Base-by-base conservation (phyloP, 2,113 vertebrate species). In the Phocoena sinus region DNA sequence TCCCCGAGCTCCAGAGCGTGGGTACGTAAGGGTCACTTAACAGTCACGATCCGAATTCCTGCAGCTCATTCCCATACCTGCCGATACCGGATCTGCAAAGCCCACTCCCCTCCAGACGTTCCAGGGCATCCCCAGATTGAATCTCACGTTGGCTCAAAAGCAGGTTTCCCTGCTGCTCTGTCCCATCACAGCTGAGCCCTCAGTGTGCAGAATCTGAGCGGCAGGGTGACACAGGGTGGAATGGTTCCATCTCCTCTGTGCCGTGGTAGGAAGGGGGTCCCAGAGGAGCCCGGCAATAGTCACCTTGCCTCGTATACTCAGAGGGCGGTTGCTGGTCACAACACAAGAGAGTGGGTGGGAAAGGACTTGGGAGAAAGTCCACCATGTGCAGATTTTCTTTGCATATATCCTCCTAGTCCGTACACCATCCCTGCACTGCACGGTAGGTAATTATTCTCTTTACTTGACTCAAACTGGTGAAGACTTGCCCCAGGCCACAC, bases 121-220 rank as follows among this genome's bases (percentile, higher is more conserved):
- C 58, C 50, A 38, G 33, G 83, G 36, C 25, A 73, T 33, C 73
- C 41, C 56, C 41, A 26, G 36, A 36, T n/a, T 21, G 21, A 58
- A 8, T 91, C 81, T 60, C 33, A 50, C 18, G 1, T 25, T n/a
- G n/a, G 77, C n/a, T 63, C 76, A 26, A 36, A 96, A 53, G 53
- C 17, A 36, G 56, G 21, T 41, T 68, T 26, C 23, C 47, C 50
- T 12, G 47, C 33, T 20, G 8, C n/a, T 53, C 68, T 74, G 17
- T 2, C 25, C 76, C 50, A 36, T 62, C 21, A 36, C 31, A 21
- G 38, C 47, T 67, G n/a, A 62, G 56, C 33, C 41, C 21, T 65
- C 41, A 8, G 71, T 2, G 0, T 18, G 9, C 5, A 2, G 5
- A 25, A 33, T 47, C 73, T 23, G 71, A 80, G 38, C 12, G 9